Evolutionary conservation across 2,113 vertebrate species (phyloP).

Genomic region (Eleginops maclovinus): DNA sequence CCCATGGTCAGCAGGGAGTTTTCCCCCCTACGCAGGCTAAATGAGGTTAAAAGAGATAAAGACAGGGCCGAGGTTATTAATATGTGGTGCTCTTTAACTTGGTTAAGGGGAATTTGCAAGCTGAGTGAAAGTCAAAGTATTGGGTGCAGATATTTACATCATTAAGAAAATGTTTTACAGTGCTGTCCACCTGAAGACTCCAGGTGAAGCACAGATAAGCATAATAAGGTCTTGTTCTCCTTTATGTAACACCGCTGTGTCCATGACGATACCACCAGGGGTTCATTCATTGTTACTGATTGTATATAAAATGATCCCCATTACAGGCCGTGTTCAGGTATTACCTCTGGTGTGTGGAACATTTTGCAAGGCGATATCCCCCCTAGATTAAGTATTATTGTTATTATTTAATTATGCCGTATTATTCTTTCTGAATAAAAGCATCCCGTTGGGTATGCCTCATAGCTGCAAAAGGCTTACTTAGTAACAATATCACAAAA

Average conservation of each 20-base stretch:
- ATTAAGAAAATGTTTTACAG: too few species aligned
- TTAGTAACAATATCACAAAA: neutral
- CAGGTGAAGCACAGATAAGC: slow-evolving; percentile 16
- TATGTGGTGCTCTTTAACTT: slow-evolving; percentile 26
- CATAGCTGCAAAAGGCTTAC: neutral
- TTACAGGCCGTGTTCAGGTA: slow-evolving; percentile 23
- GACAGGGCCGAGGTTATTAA: slow-evolving; percentile 22
- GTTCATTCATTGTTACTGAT: neutral
- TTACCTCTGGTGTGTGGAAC: slow-evolving; percentile 45
- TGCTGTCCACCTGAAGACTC: neutral
- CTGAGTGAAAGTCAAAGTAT: neutral
- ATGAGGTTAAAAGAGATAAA: slow-evolving; percentile 43
- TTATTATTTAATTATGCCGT: neutral
- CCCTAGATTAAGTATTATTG: neutral
- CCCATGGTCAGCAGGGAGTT: slow-evolving; percentile 45
- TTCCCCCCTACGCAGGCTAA: slow-evolving; percentile 11
- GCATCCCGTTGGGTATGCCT: neutral
- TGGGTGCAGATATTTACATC: neutral
- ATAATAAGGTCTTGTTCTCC: neutral
- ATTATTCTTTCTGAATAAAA: neutral
- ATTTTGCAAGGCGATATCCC: slow-evolving; percentile 17
- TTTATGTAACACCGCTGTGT: slow-evolving; percentile 19
- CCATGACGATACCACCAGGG: neutral
- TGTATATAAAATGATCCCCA: neutral
- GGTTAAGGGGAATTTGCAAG: slow-evolving; percentile 14